Conservation (phyloP, 2,113 vertebrate genomes). For the Miniopterus natalensis region DNA sequence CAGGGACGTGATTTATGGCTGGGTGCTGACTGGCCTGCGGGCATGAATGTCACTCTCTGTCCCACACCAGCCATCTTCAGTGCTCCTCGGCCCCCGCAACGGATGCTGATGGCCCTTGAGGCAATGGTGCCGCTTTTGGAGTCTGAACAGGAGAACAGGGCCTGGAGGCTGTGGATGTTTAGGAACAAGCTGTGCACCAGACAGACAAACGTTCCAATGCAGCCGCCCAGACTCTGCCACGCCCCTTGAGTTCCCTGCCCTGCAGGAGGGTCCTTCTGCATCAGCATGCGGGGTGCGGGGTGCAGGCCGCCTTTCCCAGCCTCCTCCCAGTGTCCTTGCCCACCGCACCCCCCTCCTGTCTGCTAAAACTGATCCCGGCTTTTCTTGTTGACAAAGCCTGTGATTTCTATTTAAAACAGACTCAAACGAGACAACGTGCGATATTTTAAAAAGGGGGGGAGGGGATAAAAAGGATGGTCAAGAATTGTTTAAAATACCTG, state of each 20-base stretch:
- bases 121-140: not conserved
- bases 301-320: not conserved
- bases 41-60: not conserved
- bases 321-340: fast-evolving
- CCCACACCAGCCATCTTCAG: not conserved
- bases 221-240: not conserved
- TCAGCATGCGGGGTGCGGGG: not conserved
- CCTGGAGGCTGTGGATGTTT: not conserved
- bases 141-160: not conserved
- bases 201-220: not conserved
- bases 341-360: fast-evolving
- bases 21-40: not conserved
- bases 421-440: not conserved
- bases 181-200: not conserved
- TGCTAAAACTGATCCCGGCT: not conserved
- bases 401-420: not conserved
- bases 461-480: not conserved
- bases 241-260: fast-evolving
- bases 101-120: not conserved
- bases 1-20: not conserved
- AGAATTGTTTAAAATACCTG: not conserved
- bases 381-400: not conserved
- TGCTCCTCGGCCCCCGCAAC: not conserved
- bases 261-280: not conserved
- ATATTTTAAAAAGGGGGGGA: not conserved